Base-by-base conservation (phyloP, 2,113 vertebrate genomes). In the Lichenostomus cassidix region DNA sequence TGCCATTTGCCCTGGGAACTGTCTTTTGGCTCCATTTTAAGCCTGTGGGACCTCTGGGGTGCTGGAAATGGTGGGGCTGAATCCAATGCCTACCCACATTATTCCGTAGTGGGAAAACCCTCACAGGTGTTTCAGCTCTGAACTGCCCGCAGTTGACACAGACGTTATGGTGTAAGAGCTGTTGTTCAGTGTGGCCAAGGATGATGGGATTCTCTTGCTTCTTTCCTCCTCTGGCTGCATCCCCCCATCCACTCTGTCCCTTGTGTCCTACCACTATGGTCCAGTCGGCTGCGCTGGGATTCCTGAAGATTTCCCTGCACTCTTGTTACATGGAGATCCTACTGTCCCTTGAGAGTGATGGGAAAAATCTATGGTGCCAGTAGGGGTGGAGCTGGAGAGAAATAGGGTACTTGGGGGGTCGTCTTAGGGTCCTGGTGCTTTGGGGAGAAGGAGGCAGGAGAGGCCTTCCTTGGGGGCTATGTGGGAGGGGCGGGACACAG, bases 131-230 rank as follows among this genome's bases (percentile, higher is more conserved):
- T 77, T 47, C 64, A 58, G 37, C 50, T 60, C 56, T 1, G 25
- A 62, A 27, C 20, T 71, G 35, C 41, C 46, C 0, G 0, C 0
- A 1, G 4, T 18, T 15, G 39, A 67, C 24, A 23, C 0, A 1
- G 64, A 41, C 29, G 24, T 52, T 16, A 2, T 37, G 44, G 25
- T 27, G 15, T 6, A 21, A 49, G 41, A 84, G 23, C 56, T 63
- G 35, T 64, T 47, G 6, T 49, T 76, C 0, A 1, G 1, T 1
- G 1, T 44, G 70, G 42, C 58, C 9, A 15, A 42, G 42, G 17
- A 39, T 7, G 5, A 5, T 46, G 44, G 69, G 35, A 42, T 83
- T 68, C 58, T 84, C 27, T 65, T 22, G 33, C 39, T 71, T 71
- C n/a, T 29, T 58, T 62, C 44, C 19, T 77, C 33, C 22, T 52